These are phyloP conservation scores for Tetrao urogallus DNA, from an alignment of 2,113 vertebrate genomes.

Conservation along the genomic window DNA sequence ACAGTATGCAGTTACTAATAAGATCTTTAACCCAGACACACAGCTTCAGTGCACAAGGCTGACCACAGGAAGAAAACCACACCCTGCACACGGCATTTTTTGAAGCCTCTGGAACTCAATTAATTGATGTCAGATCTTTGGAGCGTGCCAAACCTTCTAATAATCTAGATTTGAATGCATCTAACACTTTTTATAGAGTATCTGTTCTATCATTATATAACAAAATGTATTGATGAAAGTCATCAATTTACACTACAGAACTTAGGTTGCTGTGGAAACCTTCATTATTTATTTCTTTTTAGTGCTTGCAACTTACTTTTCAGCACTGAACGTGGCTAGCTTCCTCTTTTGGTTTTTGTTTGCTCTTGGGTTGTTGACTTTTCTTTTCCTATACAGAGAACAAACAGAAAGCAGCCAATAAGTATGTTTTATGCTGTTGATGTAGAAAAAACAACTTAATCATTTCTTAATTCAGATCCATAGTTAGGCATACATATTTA, in stretches of 20 bases:
- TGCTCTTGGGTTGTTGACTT: neutral
- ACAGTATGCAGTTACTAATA: neutral
- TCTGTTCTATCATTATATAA: slow-evolving; percentile 70
- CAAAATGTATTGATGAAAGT: slow-evolving; percentile 55
- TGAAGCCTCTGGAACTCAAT: neutral
- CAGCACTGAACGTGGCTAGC: neutral
- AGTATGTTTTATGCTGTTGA: neutral
- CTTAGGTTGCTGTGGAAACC: slow-evolving; percentile 75
- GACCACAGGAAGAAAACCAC: neutral
- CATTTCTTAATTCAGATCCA: slow-evolving; percentile 39
- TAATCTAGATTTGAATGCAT: slow-evolving; percentile 19
- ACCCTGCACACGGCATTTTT: neutral
- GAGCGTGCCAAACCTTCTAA: neutral
- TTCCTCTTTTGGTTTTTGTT: neutral
- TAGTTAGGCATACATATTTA: slow-evolving; percentile 44
- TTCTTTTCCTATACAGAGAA: neutral
- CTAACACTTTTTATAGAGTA: slow-evolving; percentile 50
- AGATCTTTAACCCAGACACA: neutral
- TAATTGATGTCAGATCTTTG: neutral
- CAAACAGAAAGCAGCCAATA: slow-evolving; percentile 1
- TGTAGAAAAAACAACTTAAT: neutral
- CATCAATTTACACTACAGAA: slow-evolving; percentile 54
- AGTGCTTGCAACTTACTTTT: slow-evolving; percentile 25
- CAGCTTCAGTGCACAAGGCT: neutral
- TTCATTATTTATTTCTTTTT: slow-evolving; percentile 67